phyloP scores from a whole-genome alignment of 2,888 invertebrate species.

The Hipparchia sbordonii region DNA sequence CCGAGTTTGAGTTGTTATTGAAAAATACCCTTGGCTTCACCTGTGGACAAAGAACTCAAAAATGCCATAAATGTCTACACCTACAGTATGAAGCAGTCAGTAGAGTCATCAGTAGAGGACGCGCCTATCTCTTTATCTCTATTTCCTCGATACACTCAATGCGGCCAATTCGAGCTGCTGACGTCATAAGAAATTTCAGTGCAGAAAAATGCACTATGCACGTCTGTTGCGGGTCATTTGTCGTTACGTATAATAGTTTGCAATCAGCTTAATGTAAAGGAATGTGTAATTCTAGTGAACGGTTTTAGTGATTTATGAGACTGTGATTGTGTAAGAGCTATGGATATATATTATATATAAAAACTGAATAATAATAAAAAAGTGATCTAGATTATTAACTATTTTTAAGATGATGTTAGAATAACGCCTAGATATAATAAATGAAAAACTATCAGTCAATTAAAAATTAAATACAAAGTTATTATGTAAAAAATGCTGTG shows the following conservation, averaged over 20 bases:
- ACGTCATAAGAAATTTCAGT: neutral
- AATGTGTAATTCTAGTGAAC: slow-evolving; percentile 47
- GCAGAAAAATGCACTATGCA: neutral
- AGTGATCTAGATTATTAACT: slow-evolving; percentile 45
- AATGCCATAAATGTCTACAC: too few relatives aligned
- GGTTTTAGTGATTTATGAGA: slow-evolving; percentile 71
- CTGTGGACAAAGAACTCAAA: too few relatives aligned
- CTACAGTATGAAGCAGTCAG: too few relatives aligned
- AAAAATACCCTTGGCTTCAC: too few relatives aligned
- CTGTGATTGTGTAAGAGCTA: slow-evolving; percentile 71
- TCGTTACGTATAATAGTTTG: neutral
- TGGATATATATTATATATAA: slow-evolving; percentile 38
- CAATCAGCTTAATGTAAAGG: slow-evolving; percentile 16
- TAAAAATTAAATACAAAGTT: neutral
- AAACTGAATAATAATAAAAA: slow-evolving; percentile 33
- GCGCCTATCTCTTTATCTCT: too few relatives aligned
- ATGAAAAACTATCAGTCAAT: slow-evolving; percentile 22
- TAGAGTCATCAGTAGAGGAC: too few relatives aligned
- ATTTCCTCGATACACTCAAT: neutral
- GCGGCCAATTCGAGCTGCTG: neutral
- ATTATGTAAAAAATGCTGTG: slow-evolving; percentile 6
- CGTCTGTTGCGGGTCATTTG: neutral
- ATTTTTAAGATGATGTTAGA: slow-evolving; percentile 23
- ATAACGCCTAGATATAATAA: slow-evolving; percentile 15
- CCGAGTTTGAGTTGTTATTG: too few relatives aligned